These are phyloP conservation scores for Geopemphigus sp. DNA, from an alignment of 1,140 invertebrate genomes.

Conservation along the genomic window DNA sequence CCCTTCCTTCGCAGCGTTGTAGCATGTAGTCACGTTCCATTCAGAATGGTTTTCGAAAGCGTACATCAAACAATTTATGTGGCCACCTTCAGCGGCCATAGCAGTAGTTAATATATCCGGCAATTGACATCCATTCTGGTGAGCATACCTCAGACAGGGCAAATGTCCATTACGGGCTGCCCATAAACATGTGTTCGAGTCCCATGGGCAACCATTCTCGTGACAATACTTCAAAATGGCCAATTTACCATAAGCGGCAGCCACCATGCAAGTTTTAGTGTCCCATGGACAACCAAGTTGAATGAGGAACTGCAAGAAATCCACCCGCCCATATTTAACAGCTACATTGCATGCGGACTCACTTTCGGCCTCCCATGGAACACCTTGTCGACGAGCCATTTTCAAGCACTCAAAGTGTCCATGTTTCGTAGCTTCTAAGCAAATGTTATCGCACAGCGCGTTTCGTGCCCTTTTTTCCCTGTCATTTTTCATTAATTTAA, in stretches of 20 bases:
- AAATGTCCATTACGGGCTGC: background rate
- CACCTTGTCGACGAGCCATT: background rate
- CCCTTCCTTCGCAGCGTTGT: background rate
- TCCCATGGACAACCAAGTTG: background rate
- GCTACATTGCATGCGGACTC: background rate
- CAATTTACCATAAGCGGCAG: background rate
- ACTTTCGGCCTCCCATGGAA: background rate
- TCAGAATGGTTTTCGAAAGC: background rate
- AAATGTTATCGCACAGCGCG: background rate
- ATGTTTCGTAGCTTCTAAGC: background rate
- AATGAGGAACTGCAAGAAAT: background rate
- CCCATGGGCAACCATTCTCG: background rate
- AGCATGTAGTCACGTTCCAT: background rate
- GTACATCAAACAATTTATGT: background rate
- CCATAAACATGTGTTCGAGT: background rate
- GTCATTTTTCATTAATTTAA: background rate
- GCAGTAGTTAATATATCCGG: background rate
- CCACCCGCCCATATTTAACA: background rate
- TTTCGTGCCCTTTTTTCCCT: background rate
- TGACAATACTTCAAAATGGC: background rate
- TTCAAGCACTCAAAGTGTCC: slow-evolving; percentile 3
- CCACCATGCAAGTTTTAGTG: background rate
- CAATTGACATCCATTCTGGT: background rate
- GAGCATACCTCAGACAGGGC: background rate
- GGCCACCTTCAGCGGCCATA: background rate